Percentiles rank a stretch among this genome's conserved stretches.
Evolutionary conservation across 2,797 vertebrate genomes (phyloP).

Genomic region (Melanotaenia pygmaea): DNA sequence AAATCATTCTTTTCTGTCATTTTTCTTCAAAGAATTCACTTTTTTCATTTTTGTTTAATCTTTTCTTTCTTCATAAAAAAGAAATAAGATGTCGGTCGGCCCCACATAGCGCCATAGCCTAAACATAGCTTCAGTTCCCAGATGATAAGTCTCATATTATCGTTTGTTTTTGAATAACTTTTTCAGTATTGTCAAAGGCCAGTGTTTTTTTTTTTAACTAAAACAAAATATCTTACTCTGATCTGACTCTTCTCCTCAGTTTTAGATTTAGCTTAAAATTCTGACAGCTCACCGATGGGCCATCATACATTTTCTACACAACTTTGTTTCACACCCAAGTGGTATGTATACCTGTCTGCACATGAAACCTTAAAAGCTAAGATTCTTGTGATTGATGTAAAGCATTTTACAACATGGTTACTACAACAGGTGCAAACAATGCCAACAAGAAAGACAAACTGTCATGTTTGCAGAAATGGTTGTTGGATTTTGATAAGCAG

Average conservation of each 20-base stretch:
- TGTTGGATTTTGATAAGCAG: no score
- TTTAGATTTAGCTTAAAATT: background rate
- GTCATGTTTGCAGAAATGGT: no score
- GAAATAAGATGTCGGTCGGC: background rate
- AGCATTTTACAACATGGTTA: no score
- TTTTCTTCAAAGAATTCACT: background rate
- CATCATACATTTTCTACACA: background rate
- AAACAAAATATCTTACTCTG: background rate
- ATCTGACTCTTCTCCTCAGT: background rate
- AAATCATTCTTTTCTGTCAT: slow-evolving; percentile 10
- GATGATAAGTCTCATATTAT: background rate
- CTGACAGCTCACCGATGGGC: no score
- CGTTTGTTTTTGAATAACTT: background rate
- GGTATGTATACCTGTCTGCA: no score
- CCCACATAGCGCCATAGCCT: background rate
- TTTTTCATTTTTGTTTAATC: background rate
- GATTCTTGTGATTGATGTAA: no score
- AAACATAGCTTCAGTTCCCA: background rate
- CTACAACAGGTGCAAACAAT: no score
- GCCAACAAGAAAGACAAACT: no score
- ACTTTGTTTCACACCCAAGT: no score
- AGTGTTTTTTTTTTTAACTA: background rate
- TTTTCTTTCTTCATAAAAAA: background rate
- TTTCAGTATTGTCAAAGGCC: background rate
- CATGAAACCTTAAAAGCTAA: no score